Conservation (phyloP, 2,113 vertebrate genomes). For the Aptenodytes patagonicus region DNA sequence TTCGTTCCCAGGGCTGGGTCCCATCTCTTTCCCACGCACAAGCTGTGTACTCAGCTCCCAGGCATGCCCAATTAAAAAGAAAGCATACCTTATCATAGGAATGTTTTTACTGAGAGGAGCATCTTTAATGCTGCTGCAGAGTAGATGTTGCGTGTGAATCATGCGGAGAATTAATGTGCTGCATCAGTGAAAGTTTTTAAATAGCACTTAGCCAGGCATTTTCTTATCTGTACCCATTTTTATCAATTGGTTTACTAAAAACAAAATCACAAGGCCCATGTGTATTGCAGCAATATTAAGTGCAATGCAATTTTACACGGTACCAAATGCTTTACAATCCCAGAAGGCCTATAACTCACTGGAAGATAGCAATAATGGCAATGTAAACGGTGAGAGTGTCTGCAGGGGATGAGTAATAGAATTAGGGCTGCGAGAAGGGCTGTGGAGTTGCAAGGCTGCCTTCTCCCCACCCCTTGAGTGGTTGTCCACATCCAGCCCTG, state of each 20-base stretch:
- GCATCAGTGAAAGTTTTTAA: not conserved
- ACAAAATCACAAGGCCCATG: not conserved
- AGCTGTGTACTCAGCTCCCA: not conserved
- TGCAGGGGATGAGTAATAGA: not conserved
- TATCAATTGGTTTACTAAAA: not conserved
- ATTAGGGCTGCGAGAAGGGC: not conserved
- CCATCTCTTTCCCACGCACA: not conserved
- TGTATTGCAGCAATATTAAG: not conserved
- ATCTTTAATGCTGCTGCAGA: not conserved
- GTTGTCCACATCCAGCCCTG: not conserved
- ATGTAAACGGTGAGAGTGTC: not conserved
- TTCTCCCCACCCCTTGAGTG: not conserved
- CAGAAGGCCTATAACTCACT: not conserved
- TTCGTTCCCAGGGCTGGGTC: not conserved
- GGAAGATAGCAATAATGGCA: not conserved
- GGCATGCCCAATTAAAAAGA: not conserved
- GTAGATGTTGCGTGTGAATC: not conserved
- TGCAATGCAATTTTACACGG: not conserved
- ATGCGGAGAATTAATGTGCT: not conserved
- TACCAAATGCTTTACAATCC: not conserved
- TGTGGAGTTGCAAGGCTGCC: not conserved
- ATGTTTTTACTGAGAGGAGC: not conserved
- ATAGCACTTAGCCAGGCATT: not conserved
- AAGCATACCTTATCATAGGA: not conserved
- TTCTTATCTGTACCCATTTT: slow-evolving; percentile 12